phyloP scores from a whole-genome alignment of 2,797 vertebrate genomes.

The Amphiprion clarkii region DNA sequence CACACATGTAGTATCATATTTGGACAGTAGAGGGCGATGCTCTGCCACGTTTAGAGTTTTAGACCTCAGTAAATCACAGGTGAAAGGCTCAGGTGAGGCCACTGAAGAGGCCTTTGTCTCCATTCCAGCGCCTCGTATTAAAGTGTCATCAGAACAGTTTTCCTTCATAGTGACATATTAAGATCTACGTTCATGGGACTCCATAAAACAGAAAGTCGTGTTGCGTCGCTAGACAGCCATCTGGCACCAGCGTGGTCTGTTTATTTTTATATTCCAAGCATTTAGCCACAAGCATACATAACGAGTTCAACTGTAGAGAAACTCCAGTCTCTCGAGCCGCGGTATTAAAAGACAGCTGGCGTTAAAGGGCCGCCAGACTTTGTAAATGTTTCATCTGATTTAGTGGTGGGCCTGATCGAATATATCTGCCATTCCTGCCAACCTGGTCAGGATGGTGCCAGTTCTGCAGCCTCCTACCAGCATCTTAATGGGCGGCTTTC shows the following conservation, averaged over 20 bases:
- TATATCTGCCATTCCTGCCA: not conserved
- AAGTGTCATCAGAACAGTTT: conserved; percentile 8
- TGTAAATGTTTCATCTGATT: not conserved
- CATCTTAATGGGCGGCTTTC: not conserved
- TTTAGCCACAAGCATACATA: conserved; percentile 18
- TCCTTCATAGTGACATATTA: conserved; percentile 6
- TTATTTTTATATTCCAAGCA: conserved; percentile 13
- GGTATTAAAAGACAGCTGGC: not conserved
- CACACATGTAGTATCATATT: not conserved
- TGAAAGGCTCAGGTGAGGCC: not conserved
- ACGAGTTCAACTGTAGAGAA: conserved; percentile 16
- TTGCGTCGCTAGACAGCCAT: not conserved
- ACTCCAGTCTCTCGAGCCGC: not conserved
- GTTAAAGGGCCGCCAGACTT: not conserved
- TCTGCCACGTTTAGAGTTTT: not conserved
- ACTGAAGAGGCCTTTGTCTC: too few species aligned
- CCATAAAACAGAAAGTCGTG: conserved; percentile 5
- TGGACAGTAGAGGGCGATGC: conserved; percentile 30
- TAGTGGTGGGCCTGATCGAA: not conserved
- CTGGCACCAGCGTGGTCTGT: not conserved
- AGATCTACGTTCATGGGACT: not conserved
- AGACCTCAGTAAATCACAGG: not conserved
- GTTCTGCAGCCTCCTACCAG: not conserved
- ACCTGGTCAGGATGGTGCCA: not conserved
- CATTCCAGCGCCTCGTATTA: conserved; percentile 4